Percentiles rank a stretch among this genome's conserved stretches.
Conservation (phyloP, 2,113 vertebrate genomes). For the Hystrix brachyura region DNA sequence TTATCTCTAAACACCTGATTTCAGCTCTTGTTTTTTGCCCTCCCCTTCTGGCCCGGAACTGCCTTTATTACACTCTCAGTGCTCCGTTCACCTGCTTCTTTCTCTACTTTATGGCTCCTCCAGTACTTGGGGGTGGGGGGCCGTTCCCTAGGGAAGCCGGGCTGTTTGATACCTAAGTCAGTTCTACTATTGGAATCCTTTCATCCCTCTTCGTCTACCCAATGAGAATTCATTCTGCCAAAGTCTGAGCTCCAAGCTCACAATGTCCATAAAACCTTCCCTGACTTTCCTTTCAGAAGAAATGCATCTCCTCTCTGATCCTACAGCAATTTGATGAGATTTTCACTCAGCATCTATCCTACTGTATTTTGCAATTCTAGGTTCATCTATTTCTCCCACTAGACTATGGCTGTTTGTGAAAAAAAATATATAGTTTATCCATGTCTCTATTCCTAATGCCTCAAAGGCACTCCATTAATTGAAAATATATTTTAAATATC, state of each 20-base stretch:
- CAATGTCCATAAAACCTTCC: not conserved
- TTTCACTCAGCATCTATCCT: not conserved
- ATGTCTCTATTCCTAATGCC: not conserved
- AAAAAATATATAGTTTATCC: not conserved
- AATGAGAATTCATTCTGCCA: not conserved
- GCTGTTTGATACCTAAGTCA: not conserved
- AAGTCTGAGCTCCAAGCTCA: not conserved
- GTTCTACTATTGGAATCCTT: not conserved
- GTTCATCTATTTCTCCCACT: not conserved
- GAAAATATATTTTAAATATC: not conserved
- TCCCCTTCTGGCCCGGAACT: not conserved
- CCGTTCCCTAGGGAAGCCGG: not conserved
- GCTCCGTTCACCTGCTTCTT: not conserved
- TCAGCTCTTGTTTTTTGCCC: not conserved
- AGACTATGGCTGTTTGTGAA: not conserved
- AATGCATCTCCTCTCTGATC: not conserved
- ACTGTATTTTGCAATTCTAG: not conserved
- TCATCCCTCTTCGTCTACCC: not conserved
- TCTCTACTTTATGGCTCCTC: not conserved
- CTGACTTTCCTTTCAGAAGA: not conserved
- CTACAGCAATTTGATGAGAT: not conserved
- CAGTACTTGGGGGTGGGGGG: not conserved
- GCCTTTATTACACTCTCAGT: not conserved
- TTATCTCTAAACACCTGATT: not conserved
- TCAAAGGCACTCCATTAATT: not conserved